A percentile compares a stretch with the other conserved stretches of the same genome.
Conservation (phyloP, 2,888 invertebrate genomes). For the Seira sanloemensis region DNA sequence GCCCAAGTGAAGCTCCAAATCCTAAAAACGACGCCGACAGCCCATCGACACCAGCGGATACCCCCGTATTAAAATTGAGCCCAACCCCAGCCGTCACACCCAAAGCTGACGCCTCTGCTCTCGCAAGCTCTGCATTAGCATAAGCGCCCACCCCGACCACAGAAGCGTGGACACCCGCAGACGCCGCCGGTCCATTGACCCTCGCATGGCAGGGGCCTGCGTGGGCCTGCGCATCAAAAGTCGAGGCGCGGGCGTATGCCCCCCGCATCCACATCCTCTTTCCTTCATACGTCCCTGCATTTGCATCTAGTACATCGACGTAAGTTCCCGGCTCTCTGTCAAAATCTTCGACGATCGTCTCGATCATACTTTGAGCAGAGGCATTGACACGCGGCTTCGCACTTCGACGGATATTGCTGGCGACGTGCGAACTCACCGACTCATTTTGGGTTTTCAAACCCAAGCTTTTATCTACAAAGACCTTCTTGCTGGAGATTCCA, state of each 20-base stretch:
- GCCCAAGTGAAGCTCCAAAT: constrained; percentile 23
- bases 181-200: constrained; percentile 26
- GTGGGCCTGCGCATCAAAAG: constrained; percentile 6
- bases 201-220: neutral
- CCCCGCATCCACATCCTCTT: constrained; percentile 22
- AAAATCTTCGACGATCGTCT: constrained; percentile 5
- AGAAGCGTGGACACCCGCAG: neutral
- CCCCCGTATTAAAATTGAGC: constrained; percentile 28
- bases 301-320: neutral
- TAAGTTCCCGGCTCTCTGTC: constrained; percentile 12
- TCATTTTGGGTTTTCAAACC: neutral
- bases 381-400: constrained; percentile 21
- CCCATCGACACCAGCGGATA: constrained; percentile 26
- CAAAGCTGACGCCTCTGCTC: constrained; percentile 25
- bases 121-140: constrained; percentile 28
- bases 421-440: neutral
- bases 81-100: constrained; percentile 16
- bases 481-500: constrained; percentile 3
- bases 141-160: constrained; percentile 4
- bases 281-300: constrained; percentile 23
- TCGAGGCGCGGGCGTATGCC: constrained; percentile 26
- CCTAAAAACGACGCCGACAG: constrained; percentile 15
- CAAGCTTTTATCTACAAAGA: constrained; percentile 17
- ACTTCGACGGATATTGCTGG: neutral
- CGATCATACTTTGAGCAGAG: neutral